Evolutionary conservation across 2,113 vertebrate genomes (phyloP).

Genomic region (Prinia subflava): DNA sequence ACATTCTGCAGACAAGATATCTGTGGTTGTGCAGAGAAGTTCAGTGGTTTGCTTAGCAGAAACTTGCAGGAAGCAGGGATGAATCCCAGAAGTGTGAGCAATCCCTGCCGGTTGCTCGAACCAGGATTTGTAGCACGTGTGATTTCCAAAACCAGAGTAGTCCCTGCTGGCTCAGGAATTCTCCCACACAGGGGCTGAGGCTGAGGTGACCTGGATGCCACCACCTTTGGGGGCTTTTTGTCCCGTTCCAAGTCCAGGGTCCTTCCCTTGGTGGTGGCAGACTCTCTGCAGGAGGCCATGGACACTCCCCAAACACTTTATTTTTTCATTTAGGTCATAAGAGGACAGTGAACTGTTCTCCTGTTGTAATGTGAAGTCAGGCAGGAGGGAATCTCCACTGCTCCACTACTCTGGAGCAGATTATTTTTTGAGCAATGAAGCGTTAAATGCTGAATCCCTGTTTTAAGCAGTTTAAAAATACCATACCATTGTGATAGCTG

Average conservation of each 20-base stretch:
- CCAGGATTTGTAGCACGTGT: background rate
- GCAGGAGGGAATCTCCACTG: background rate
- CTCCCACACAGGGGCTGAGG: background rate
- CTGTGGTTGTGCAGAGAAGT: background rate
- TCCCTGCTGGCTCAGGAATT: background rate
- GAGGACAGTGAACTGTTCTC: background rate
- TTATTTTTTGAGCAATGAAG: background rate
- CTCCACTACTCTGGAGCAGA: background rate
- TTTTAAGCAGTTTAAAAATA: background rate
- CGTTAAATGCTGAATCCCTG: background rate
- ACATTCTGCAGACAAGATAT: background rate
- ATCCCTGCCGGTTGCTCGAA: background rate
- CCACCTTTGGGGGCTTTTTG: background rate
- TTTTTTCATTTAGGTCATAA: background rate
- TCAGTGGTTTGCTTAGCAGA: background rate
- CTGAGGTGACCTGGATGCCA: background rate
- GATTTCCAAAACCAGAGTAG: background rate
- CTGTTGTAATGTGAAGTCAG: background rate
- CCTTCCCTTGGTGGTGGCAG: background rate
- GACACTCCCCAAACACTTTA: background rate
- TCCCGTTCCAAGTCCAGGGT: background rate
- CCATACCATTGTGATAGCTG: background rate
- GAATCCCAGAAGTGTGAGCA: background rate
- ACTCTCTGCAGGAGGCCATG: background rate
- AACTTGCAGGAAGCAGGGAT: background rate